Conservation (phyloP, 2,888 invertebrate species). For the Lasius fuliginosus region DNA sequence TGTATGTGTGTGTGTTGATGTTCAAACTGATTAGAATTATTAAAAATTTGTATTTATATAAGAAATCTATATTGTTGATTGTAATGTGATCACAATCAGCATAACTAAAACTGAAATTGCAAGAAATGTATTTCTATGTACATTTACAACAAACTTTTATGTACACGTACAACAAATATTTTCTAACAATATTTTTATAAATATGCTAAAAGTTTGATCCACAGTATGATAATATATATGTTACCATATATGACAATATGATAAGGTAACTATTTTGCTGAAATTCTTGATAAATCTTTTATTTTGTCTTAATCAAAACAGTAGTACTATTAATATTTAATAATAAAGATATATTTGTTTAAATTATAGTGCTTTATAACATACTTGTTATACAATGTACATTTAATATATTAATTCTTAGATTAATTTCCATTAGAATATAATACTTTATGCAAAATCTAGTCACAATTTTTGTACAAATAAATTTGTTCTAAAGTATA, state of each 20-base stretch:
- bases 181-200: slow-evolving; percentile 49
- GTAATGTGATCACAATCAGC: neutral
- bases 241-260: neutral
- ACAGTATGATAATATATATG: neutral
- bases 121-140: slow-evolving; percentile 6
- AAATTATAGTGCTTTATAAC: slow-evolving; percentile 24
- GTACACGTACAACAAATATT: slow-evolving; percentile 40
- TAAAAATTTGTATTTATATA: neutral
- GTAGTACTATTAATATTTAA: slow-evolving; percentile 4
- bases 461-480: slow-evolving; percentile 70
- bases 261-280: neutral
- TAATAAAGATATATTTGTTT: slow-evolving; percentile 19
- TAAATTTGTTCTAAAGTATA: slow-evolving; percentile 65
- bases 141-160: neutral
- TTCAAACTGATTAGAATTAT: neutral
- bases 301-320: slow-evolving; percentile 4
- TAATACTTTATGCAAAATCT: slow-evolving; percentile 67
- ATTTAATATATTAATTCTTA: slow-evolving; percentile 45
- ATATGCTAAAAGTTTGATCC: neutral
- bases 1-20: neutral
- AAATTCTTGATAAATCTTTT: slow-evolving; percentile 11
- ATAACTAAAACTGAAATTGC: slow-evolving; percentile 1
- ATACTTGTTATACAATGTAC: slow-evolving; percentile 31
- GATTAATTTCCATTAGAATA: slow-evolving; percentile 44
- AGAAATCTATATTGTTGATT: neutral